Conservation (phyloP, 2,888 invertebrate genomes). For the Coenonympha arcania region DNA sequence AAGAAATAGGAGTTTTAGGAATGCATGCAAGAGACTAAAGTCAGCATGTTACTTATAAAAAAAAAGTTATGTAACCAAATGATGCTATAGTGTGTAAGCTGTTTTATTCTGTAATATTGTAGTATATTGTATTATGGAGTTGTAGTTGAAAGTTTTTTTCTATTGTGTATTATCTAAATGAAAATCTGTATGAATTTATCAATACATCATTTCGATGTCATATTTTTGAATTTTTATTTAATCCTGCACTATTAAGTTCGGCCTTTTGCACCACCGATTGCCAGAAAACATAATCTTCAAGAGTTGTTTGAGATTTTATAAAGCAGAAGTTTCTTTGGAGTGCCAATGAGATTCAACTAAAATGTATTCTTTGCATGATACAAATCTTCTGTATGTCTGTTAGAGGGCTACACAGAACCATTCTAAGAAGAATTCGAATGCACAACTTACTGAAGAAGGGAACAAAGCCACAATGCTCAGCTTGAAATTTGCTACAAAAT, state of each 20-base stretch:
- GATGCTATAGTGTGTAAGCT: constrained; percentile 66
- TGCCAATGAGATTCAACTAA: too few relatives aligned
- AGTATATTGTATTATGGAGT: constrained; percentile 44
- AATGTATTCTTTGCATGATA: too few relatives aligned
- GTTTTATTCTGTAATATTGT: constrained; percentile 62
- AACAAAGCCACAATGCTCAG: too few relatives aligned
- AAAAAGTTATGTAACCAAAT: constrained; percentile 69
- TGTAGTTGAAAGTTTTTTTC: constrained; percentile 65
- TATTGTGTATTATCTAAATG: constrained; percentile 65
- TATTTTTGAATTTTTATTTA: constrained; percentile 26
- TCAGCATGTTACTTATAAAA: constrained; percentile 59
- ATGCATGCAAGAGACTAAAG: constrained; percentile 3
- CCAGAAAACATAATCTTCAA: too few relatives aligned
- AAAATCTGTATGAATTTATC: constrained; percentile 68
- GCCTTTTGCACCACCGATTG: too few relatives aligned
- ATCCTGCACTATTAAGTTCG: constrained; percentile 9
- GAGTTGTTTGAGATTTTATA: too few relatives aligned
- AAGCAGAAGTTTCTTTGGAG: too few relatives aligned
- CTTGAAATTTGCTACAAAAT: too few relatives aligned
- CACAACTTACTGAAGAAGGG: too few relatives aligned
- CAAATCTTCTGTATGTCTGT: too few relatives aligned
- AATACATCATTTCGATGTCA: constrained; percentile 70
- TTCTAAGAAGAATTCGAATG: too few relatives aligned
- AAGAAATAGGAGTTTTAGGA: neutral
- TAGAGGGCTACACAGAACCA: too few relatives aligned